phyloP scores from a whole-genome alignment of 2,888 invertebrate genomes.

The Mythimna pallens region DNA sequence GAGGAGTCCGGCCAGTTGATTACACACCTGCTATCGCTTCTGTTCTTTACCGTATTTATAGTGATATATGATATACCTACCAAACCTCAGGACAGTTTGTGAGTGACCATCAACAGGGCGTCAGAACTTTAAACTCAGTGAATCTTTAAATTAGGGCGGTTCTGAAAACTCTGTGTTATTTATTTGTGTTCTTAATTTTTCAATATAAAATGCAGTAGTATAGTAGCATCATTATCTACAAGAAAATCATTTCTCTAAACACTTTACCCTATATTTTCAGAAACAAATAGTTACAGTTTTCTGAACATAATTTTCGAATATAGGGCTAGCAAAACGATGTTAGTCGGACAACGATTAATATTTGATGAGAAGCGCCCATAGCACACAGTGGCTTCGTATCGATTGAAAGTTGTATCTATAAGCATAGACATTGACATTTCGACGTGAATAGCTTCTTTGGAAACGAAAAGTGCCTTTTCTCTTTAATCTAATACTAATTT shows the following conservation, averaged over 20 bases:
- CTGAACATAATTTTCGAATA: constrained; percentile 42
- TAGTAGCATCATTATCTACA: not conserved
- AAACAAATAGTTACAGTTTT: constrained; percentile 30
- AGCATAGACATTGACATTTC: constrained; percentile 34
- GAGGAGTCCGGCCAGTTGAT: constrained; percentile 53
- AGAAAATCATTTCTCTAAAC: not conserved
- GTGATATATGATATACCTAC: not conserved
- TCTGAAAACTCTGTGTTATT: no score
- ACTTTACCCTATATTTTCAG: constrained; percentile 8
- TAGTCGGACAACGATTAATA: constrained; percentile 79
- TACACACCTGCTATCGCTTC: constrained; percentile 57
- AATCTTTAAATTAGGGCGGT: not conserved
- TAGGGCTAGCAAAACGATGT: constrained; percentile 70
- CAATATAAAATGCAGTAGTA: not conserved
- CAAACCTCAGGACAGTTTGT: constrained; percentile 9
- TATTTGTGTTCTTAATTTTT: not conserved
- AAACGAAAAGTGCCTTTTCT: not conserved
- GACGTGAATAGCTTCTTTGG: constrained; percentile 19
- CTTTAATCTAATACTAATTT: no score
- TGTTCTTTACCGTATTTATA: constrained; percentile 32
- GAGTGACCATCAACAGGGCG: constrained; percentile 16
- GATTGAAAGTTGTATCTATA: constrained; percentile 48
- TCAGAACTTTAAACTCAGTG: constrained; percentile 14
- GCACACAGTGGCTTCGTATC: constrained; percentile 49
- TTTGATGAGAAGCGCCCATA: constrained; percentile 78